Conservation (phyloP, 2,888 invertebrate genomes). For the Drosophila putrida region DNA sequence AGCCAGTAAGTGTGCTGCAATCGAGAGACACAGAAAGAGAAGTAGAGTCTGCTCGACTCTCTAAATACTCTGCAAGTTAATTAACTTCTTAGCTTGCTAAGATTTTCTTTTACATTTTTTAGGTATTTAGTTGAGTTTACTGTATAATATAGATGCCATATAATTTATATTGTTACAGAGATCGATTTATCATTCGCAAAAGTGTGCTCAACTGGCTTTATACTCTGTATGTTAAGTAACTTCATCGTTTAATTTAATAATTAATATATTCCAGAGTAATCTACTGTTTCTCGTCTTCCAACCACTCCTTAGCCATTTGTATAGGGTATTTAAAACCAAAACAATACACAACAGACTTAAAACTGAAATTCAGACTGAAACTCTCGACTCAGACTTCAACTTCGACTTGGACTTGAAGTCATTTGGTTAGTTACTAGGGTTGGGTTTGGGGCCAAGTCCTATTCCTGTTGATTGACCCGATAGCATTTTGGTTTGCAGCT, state of each 20-base stretch:
- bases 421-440: constrained; percentile 26
- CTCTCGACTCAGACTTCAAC: not conserved
- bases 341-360: not conserved
- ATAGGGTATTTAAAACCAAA: constrained; percentile 1
- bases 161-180: too few relatives aligned
- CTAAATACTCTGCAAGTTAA: not conserved
- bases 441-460: constrained; percentile 30
- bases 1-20: constrained; percentile 21
- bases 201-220: not conserved
- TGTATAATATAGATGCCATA: not conserved
- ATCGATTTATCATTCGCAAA: not conserved
- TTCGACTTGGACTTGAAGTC: not conserved
- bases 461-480: constrained; percentile 40
- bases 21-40: not conserved
- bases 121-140: not conserved
- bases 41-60: not conserved
- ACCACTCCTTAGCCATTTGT: not conserved
- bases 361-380: not conserved
- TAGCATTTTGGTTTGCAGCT: constrained; percentile 43
- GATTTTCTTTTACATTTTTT: not conserved
- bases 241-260: not conserved
- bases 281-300: not conserved
- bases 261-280: too few relatives aligned
- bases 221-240: not conserved
- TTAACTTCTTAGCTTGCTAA: not conserved